These are phyloP conservation scores for Sphaerodactylus townsendi DNA, from an alignment of 2,113 vertebrate species.

Conservation along the genomic window DNA sequence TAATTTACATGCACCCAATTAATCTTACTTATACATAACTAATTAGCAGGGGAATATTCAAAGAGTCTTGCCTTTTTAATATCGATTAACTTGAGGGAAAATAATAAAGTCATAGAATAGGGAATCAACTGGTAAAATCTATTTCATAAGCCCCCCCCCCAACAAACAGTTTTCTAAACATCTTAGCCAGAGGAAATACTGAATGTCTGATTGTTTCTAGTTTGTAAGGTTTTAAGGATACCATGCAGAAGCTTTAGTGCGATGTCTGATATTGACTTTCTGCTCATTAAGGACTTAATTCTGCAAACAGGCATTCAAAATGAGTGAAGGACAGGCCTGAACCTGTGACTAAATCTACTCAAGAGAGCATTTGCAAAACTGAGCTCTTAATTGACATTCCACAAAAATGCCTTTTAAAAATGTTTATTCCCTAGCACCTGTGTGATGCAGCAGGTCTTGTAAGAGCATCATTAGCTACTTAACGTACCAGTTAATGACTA, in stretches of 20 bases:
- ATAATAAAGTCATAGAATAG: conserved; percentile 66
- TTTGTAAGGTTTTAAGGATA: conserved; percentile 11
- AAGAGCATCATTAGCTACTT: conserved; percentile 80
- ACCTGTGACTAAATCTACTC: conserved; percentile 52
- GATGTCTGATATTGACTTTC: conserved; percentile 36
- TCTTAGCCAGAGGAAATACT: neutral
- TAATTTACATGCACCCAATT: conserved; percentile 80
- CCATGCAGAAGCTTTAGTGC: conserved; percentile 15
- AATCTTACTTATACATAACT: conserved; percentile 74
- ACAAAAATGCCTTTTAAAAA: conserved; percentile 52
- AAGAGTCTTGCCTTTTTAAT: conserved; percentile 45
- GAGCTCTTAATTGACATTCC: conserved; percentile 53
- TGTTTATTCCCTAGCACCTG: conserved; percentile 71
- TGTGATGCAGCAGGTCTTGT: conserved; percentile 71
- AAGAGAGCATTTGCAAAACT: conserved; percentile 46
- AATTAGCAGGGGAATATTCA: conserved; percentile 65
- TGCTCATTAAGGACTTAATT: conserved; percentile 22
- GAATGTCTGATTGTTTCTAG: neutral
- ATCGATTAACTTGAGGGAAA: conserved; percentile 71
- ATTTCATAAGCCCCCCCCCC: conserved; percentile 8
- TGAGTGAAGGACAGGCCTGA: conserved; percentile 14
- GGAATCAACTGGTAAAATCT: conserved; percentile 57
- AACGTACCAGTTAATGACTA: conserved; percentile 81
- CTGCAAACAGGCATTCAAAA: conserved; percentile 20
- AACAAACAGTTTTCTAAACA: conserved; percentile 11